Percentiles rank a stretch among this genome's conserved stretches.
Conservation (phyloP, 2,888 invertebrate species). For the Drosophila stalkeri region DNA sequence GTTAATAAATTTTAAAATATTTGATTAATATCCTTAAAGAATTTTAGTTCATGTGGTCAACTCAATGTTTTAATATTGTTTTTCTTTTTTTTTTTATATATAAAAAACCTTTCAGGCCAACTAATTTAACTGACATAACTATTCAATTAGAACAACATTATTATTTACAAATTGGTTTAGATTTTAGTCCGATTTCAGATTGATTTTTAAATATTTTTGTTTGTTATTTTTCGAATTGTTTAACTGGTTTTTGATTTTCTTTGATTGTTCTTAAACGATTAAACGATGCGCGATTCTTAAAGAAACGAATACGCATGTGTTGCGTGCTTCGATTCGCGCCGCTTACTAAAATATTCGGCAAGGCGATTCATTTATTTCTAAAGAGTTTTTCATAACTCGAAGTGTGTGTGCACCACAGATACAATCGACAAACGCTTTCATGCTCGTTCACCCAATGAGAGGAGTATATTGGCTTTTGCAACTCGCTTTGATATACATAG, state of each 20-base stretch:
- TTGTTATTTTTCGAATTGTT: constrained; percentile 18
- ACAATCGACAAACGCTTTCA: constrained; percentile 36
- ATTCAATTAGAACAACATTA: constrained; percentile 28
- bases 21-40: not conserved
- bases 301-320: constrained; percentile 53
- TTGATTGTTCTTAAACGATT: constrained; percentile 16
- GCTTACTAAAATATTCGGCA: constrained; percentile 69
- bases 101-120: constrained; percentile 9
- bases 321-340: constrained; percentile 65
- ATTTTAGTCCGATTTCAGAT: constrained; percentile 6
- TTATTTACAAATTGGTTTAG: not conserved
- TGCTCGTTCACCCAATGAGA: not conserved
- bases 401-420: constrained; percentile 27
- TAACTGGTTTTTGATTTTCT: constrained; percentile 37
- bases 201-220: not conserved
- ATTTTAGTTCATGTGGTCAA: not conserved
- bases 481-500: no score
- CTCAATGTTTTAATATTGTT: not conserved
- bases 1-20: not conserved
- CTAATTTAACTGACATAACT: constrained; percentile 17
- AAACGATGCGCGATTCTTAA: constrained; percentile 31
- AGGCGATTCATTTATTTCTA: constrained; percentile 69
- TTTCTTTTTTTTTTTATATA: not conserved
- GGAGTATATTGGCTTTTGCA: not conserved
- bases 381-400: constrained; percentile 64